A percentile compares a stretch with the other conserved stretches of the same genome.
phyloP scores from a whole-genome alignment of 1,140 invertebrate species.

The Drosophila santomea region DNA sequence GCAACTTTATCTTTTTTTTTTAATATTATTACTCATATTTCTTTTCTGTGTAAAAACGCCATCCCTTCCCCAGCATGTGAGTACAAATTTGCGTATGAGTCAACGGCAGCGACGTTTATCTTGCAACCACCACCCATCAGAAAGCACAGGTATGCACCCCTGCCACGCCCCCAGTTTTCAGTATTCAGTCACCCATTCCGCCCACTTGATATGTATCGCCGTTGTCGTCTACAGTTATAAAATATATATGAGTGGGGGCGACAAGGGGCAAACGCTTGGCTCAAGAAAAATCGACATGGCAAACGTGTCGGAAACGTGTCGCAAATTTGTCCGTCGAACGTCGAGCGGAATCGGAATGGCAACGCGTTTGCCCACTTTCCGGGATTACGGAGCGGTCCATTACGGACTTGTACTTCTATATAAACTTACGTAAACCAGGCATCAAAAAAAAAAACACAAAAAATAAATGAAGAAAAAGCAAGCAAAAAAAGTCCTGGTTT shows the following conservation, averaged over 20 bases:
- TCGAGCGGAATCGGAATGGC: slow-evolving; percentile 45
- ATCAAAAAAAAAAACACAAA: background rate
- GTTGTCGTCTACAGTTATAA: slow-evolving; percentile 69
- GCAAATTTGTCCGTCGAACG: slow-evolving; percentile 66
- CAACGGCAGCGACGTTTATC: slow-evolving; percentile 70
- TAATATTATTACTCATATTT: background rate
- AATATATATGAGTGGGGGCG: slow-evolving; percentile 74
- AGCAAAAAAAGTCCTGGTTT: background rate
- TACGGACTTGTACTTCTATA: slow-evolving; percentile 2
- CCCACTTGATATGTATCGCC: slow-evolving; percentile 68
- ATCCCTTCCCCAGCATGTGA: slow-evolving; percentile 46
- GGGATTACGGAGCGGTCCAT: slow-evolving; percentile 59
- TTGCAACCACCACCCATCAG: slow-evolving; percentile 68
- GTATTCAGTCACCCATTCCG: background rate
- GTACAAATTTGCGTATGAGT: slow-evolving; percentile 82
- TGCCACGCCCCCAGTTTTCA: background rate
- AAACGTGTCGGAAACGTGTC: slow-evolving; percentile 79
- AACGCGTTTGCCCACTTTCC: slow-evolving; percentile 65
- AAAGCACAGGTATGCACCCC: slow-evolving; percentile 54
- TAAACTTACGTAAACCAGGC: slow-evolving; percentile 4
- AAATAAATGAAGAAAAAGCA: too few species aligned
- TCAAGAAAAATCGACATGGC: slow-evolving; percentile 81
- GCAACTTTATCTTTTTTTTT: background rate
- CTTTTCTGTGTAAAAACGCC: background rate
- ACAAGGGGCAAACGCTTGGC: slow-evolving; percentile 70